Conservation (phyloP, 37 sponge, comb jelly and placozoan species). For the Axinella damicornis region DNA sequence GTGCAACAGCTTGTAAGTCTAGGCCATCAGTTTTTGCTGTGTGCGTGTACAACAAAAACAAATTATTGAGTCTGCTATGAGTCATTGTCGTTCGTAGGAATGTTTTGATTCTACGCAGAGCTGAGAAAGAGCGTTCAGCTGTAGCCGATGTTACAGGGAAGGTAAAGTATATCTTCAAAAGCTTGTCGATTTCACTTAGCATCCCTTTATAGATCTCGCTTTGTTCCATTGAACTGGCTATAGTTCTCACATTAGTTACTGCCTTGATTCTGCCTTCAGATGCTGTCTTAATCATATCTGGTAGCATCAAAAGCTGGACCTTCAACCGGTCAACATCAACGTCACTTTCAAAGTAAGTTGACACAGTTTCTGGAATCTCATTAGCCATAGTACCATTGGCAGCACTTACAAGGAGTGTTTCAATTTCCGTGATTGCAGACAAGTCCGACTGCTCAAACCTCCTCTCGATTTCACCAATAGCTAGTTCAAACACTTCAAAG, state of each 20-base stretch:
- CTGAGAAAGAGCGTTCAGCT: conserved; percentile 41
- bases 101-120: conserved; percentile 35
- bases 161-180: neutral
- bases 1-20: conserved; percentile 19
- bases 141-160: conserved; percentile 21
- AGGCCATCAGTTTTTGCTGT: conserved; percentile 21
- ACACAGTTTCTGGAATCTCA: neutral
- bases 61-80: conserved; percentile 28
- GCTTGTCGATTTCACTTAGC: conserved; percentile 35
- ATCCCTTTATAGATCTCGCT: conserved; percentile 30
- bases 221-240: conserved; percentile 7
- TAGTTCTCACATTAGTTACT: conserved; percentile 38
- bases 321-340: neutral
- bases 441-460: conserved; percentile 50
- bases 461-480: conserved; percentile 41
- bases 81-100: conserved; percentile 10
- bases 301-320: conserved; percentile 14
- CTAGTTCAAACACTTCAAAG: conserved; percentile 43
- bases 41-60: conserved; percentile 35
- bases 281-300: conserved; percentile 21
- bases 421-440: conserved; percentile 5
- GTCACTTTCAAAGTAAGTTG: conserved; percentile 10
- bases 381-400: conserved; percentile 1
- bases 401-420: conserved; percentile 11
- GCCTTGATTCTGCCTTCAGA: neutral